Evolutionary conservation across 1,140 invertebrate species (phyloP).

Genomic region (Drosophila tropicalis): DNA sequence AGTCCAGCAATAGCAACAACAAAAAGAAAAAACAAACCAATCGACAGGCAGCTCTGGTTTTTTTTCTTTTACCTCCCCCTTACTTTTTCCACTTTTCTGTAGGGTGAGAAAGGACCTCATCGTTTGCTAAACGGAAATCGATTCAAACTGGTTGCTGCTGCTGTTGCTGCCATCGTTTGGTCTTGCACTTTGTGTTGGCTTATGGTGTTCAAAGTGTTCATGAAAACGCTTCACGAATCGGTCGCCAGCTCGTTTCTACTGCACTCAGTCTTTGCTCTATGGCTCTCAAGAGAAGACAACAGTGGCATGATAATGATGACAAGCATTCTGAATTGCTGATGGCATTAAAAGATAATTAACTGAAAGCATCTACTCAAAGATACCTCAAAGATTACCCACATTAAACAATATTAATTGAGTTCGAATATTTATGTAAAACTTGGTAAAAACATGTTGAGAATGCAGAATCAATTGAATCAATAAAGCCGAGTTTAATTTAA

Average conservation of each 20-base stretch:
- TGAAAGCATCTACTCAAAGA: not conserved
- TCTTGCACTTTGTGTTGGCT: slow-evolving; percentile 40
- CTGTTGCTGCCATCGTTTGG: slow-evolving; percentile 46
- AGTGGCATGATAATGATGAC: slow-evolving; percentile 12
- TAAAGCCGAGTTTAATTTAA: too few relatives aligned
- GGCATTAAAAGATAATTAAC: slow-evolving; percentile 13
- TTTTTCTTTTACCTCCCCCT: not conserved
- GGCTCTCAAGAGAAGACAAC: not conserved
- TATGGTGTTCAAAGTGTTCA: slow-evolving; percentile 33
- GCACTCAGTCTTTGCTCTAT: not conserved
- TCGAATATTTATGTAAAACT: too few relatives aligned
- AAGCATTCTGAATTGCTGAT: slow-evolving; percentile 4
- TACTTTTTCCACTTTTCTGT: slow-evolving; percentile 13
- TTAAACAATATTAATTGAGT: not conserved
- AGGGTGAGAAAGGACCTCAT: slow-evolving; percentile 45
- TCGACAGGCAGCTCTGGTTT: slow-evolving; percentile 38
- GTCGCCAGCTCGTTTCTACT: not conserved
- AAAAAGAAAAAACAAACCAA: slow-evolving; percentile 34
- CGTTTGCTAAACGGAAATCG: slow-evolving; percentile 76
- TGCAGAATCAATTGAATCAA: too few relatives aligned
- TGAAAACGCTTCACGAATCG: slow-evolving; percentile 11
- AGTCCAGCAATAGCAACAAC: slow-evolving; percentile 49
- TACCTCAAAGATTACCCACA: not conserved
- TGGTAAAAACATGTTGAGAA: too few relatives aligned
- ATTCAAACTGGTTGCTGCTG: slow-evolving; percentile 50